Evolutionary conservation across 2,888 invertebrate genomes (phyloP), one percentile per base, ranked within the genome.

Genomic region (Tethea ocularis): DNA sequence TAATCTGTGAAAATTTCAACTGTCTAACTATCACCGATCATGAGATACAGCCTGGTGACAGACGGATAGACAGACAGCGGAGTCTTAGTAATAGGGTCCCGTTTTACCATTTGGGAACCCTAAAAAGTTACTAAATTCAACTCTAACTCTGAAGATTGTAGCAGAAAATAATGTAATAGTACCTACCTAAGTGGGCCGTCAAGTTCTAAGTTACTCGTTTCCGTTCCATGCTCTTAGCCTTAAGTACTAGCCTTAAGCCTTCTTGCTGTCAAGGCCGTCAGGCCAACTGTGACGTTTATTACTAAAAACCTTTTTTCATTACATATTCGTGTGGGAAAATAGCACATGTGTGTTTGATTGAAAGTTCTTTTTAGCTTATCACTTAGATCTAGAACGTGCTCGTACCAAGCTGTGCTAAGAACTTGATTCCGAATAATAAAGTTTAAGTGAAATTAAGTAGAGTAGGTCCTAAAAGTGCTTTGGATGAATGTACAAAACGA

Each of bases 211-310:
- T 20, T 10, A 46, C 46, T 46, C 46, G 46, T 46, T 46, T 46
- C 46, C 46, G 46, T 46, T 46, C 20, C 20, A 46, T 10, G 20
- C 46, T 20, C 46, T 46, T 46, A 46, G 46, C 20, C 10, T 20
- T 46, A 46, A 46, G 46, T 46, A 46, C 46, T 20, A 17, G 46
- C 46, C 46, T 41, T 41, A 41, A 46, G 20, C 46, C 46, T 38
- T 7, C 20, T 10, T 20, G 20, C 20, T 46, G 20, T 46, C 46
- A 46, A 46, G 20, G 10, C 46, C 20, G 46, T 20, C 29, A 29
- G 29, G 13, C 17, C 17, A 46, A 10, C 20, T 46, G 20, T 46
- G 46, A 17, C 20, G 46, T 20, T 10, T 46, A 46, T 46, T 46
- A 8, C 20, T 20, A 46, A 46, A 46, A 46, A 15, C n/a, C 46